Base-by-base conservation (phyloP, 92 coral and sea anemone species). In the Parazoanthus atlanticus region DNA sequence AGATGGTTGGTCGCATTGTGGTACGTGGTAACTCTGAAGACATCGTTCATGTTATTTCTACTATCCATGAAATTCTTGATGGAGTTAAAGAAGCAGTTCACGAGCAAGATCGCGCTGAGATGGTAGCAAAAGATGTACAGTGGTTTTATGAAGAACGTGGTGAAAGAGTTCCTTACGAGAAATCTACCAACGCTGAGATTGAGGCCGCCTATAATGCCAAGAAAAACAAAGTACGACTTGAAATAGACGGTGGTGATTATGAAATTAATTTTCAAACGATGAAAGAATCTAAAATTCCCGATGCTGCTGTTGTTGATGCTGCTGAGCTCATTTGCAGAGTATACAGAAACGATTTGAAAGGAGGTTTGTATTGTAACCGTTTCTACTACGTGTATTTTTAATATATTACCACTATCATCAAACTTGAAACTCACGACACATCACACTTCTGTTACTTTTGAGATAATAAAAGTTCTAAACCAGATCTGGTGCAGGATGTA, bases 21-120 rank as follows among this genome's bases (percentile, higher is more conserved):
- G 66, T 86, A 5, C 58, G 69, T 58, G 92, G 92, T 5, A 79
- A 34, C 17, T 69, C 73, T 28, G 92, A 90, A 11, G 92, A 90
- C 43, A 25, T 90, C 28, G 3, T 69, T 29, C 33, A 71, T 9
- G 90, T 86, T n/a, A 13, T 73, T 17, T 75, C 75, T 13, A 74
- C 49, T 28, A 80, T 86, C 67, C 80, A 79, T 56, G 87, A 90
- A 74, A 86, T 90, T 3, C 86, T 90, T 25, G 85, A 58, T 33
- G 25, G n/a, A 12, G 43, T 90, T 8, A 78, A 78, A 71, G 82
- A 89, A 19, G 85, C 65, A 26, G 85, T 64, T 46, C 86, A 86
- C 74, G 86, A 70, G 23, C 85, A 80, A 30, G 41, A 56, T 82
- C 88, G 73, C 8, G 91, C 91, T 54, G 91, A 89, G 67, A 74